Evolutionary conservation across 2,113 vertebrate genomes (phyloP).

Genomic region (Neomonachus schauinslandi): DNA sequence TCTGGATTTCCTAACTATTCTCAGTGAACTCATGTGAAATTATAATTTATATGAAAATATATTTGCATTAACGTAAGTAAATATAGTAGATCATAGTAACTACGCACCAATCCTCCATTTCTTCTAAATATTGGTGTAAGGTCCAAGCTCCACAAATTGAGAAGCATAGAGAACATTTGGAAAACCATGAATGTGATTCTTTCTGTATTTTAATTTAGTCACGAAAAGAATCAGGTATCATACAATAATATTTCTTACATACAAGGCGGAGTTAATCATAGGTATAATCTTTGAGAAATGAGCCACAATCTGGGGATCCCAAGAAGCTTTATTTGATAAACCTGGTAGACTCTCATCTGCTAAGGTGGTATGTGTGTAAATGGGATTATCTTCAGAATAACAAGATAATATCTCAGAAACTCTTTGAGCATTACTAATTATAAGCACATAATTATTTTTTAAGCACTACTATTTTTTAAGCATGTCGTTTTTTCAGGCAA

Average conservation of each 20-base stretch:
- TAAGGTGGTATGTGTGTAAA: not conserved
- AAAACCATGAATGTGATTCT: not conserved
- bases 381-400: not conserved
- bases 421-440: not conserved
- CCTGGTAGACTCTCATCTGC: not conserved
- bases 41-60: not conserved
- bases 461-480: not conserved
- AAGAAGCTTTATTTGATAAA: not conserved
- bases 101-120: not conserved
- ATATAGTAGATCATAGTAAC: not conserved
- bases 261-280: not conserved
- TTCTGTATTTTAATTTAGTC: not conserved
- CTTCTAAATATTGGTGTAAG: not conserved
- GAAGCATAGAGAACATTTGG: not conserved
- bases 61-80: not conserved
- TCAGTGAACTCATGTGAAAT: not conserved
- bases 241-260: not conserved
- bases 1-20: not conserved
- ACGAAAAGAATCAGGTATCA: not conserved
- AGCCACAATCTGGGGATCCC: not conserved
- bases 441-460: not conserved
- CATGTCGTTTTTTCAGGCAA: not conserved
- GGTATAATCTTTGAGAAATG: not conserved
- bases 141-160: not conserved
- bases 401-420: not conserved